phyloP scores from a whole-genome alignment of 2,888 invertebrate genomes.

The Drosophila histrio region DNA sequence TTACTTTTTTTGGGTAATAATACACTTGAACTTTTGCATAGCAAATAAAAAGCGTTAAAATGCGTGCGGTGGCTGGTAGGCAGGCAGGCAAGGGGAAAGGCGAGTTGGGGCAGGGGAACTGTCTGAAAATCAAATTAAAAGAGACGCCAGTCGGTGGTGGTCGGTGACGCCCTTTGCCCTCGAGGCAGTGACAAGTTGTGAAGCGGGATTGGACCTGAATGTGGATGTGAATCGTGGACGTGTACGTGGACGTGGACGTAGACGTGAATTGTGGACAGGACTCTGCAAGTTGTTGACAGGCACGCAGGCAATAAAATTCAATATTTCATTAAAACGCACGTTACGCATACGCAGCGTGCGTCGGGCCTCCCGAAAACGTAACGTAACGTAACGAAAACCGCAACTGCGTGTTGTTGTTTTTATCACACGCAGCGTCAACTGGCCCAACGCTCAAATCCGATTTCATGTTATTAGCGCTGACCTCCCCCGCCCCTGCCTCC shows the following conservation, averaged over 20 bases:
- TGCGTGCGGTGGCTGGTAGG: conserved; percentile 33
- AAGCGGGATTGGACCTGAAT: conserved; percentile 44
- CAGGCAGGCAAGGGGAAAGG: not conserved
- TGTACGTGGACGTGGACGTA: conserved; percentile 3
- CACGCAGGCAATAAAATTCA: conserved; percentile 83
- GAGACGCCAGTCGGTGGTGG: conserved; percentile 50
- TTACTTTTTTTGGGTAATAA: conserved; percentile 58
- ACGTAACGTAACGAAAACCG: conserved; percentile 56
- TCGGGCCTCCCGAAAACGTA: conserved; percentile 13
- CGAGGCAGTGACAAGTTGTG: conserved; percentile 77
- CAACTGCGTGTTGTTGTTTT: conserved; percentile 66
- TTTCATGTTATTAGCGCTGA: conserved; percentile 71
- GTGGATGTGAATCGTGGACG: conserved; percentile 8
- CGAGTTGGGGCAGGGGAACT: conserved; percentile 10
- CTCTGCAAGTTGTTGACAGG: conserved; percentile 79
- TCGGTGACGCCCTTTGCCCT: conserved; percentile 58
- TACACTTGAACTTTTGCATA: conserved; percentile 79
- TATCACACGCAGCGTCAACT: conserved; percentile 74
- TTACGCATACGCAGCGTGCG: conserved; percentile 79
- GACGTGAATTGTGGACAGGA: conserved; percentile 21
- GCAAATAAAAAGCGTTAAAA: conserved; percentile 77
- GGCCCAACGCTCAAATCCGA: conserved; percentile 71
- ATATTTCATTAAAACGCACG: conserved; percentile 82
- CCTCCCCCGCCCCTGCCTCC: not conserved
- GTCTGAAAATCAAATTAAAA: conserved; percentile 77